Percentiles rank a stretch among this genome's conserved stretches.
These are phyloP conservation scores for Eciton burchellii DNA, from an alignment of 1,140 invertebrate species.

Conservation along the genomic window DNA sequence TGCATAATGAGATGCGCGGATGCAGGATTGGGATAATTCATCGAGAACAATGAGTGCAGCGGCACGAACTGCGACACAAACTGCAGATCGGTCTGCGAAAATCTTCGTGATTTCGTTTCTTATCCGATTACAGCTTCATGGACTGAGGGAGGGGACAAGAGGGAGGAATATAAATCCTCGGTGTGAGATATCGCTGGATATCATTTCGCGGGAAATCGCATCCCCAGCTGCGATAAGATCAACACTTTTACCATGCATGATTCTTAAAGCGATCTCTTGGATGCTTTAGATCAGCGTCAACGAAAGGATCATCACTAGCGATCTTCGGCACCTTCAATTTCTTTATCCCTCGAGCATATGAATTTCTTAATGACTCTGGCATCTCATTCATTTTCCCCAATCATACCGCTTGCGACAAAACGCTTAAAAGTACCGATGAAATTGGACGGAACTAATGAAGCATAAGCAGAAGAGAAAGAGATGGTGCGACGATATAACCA, in stretches of 20 bases:
- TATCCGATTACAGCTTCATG: background rate
- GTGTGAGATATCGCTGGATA: background rate
- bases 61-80: conserved; percentile 29
- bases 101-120: conserved; percentile 47
- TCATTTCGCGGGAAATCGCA: conserved; percentile 2
- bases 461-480: too few species aligned
- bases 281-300: background rate
- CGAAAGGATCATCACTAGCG: background rate
- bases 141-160: too few species aligned
- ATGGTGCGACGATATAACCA: too few species aligned
- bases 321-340: background rate
- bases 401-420: too few species aligned
- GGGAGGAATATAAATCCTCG: conserved; percentile 27
- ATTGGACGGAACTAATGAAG: too few species aligned
- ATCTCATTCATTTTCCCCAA: too few species aligned
- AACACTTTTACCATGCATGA: background rate
- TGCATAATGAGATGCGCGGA: background rate
- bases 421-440: too few species aligned
- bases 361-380: background rate
- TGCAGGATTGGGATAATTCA: conserved; percentile 45
- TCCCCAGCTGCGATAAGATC: background rate
- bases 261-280: background rate
- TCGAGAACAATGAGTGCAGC: conserved; percentile 46
- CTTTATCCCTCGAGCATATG: background rate
- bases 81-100: conserved; percentile 34